Percentiles rank a stretch among this genome's conserved stretches.
phyloP scores from a whole-genome alignment of 1,140 invertebrate species.

The Brachionus koreanus region DNA sequence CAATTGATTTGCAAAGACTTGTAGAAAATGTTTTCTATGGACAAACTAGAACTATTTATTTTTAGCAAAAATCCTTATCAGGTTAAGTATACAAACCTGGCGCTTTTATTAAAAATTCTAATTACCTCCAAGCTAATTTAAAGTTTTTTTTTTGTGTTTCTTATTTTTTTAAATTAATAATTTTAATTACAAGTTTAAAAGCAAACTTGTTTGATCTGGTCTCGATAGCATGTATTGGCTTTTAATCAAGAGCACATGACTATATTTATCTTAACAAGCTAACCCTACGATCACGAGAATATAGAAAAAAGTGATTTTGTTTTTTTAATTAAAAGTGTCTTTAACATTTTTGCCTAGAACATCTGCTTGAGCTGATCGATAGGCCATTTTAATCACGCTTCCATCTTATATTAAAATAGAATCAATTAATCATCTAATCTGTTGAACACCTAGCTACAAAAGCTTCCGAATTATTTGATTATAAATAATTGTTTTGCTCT shows the following conservation, averaged over 20 bases:
- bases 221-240: slow-evolving; percentile 9
- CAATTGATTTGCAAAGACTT: slow-evolving; percentile 16
- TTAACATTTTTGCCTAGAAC: neutral
- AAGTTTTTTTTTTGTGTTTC: neutral
- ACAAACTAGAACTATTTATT: neutral
- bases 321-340: slow-evolving; percentile 21
- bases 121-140: neutral
- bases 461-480: neutral
- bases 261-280: neutral
- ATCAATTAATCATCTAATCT: neutral
- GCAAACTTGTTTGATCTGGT: neutral
- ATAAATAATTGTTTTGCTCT: neutral
- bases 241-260: slow-evolving; percentile 14
- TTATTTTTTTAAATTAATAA: neutral
- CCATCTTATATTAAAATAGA: neutral
- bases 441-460: neutral
- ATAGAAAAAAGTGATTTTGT: neutral
- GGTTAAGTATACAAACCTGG: slow-evolving; percentile 9
- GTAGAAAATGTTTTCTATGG: neutral
- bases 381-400: neutral
- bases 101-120: neutral
- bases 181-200: neutral
- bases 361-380: neutral
- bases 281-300: neutral
- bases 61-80: neutral